Evolutionary conservation across 2,113 vertebrate genomes (phyloP), one percentile per base, ranked within the genome.

Genomic region (Rhegmatorhina hoffmannsi): DNA sequence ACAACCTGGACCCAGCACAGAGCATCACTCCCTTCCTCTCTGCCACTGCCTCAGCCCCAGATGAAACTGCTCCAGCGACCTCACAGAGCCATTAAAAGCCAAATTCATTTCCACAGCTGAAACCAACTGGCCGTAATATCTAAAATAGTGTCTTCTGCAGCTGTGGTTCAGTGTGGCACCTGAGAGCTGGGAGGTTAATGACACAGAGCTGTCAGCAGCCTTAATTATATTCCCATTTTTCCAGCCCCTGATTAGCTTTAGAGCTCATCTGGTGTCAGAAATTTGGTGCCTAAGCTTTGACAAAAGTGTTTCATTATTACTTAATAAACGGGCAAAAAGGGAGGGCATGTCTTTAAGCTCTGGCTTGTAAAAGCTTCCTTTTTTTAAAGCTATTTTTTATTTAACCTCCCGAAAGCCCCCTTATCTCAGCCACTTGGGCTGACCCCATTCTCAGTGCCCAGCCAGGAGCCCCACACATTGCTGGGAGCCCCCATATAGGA

Each of bases 221-320:
- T n/a, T 94, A 95, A 95, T 95, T 74, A 94, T 90, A 90, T 72
- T 84, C 88, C 90, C 79, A 64, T 94, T 95, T 97, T 94, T 90
- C 64, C 92, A 70, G 38, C 14, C 92, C 60, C 64, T 91, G 87
- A 92, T 92, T 87, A 75, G 55, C 92, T 97, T 90, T 93, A 95
- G 67, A 89, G 92, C 93, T 93, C 92, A 92, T 96, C 94, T 94
- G 80, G 95, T 94, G 93, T 96, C 94, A 96, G 92, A 93, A 91
- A 96, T 94, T 80, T 84, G 84, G 89, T 87, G 89, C 85, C 75
- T 93, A 60, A 59, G 82, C 94, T 60, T 75, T 87, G 95, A 94
- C 84, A 92, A 89, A 96, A 93, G 90, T 92, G 92, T 96, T 95
- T 95, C 91, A 95, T 80, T 89, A 91, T 89, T 90, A 44, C 91